Conservation (phyloP, 2,113 vertebrate species). For the Globicephala melas region DNA sequence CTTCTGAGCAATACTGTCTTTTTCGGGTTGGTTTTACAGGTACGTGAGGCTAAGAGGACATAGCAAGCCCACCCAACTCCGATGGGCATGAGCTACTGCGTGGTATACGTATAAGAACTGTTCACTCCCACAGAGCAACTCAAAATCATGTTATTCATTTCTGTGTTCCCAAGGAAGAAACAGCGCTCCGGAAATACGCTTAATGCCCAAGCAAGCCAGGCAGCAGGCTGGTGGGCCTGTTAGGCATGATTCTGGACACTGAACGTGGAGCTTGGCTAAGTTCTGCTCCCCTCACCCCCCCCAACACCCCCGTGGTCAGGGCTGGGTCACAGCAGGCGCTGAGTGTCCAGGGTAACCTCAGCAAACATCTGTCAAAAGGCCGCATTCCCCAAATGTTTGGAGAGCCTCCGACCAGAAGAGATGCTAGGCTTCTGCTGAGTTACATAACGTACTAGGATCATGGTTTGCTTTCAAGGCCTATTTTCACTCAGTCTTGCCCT, state of each 20-base stretch:
- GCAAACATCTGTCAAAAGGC: not conserved
- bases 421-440: not conserved
- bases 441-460: not conserved
- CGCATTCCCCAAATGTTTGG: not conserved
- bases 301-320: not conserved
- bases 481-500: not conserved
- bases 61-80: not conserved
- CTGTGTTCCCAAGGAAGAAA: not conserved
- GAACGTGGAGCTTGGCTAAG: not conserved
- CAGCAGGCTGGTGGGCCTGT: not conserved
- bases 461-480: not conserved
- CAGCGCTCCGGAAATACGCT: rapidly evolving
- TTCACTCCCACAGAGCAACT: not conserved
- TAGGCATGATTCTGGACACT: not conserved
- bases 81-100: not conserved
- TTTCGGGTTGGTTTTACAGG: not conserved
- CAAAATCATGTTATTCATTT: not conserved
- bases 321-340: rapidly evolving
- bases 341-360: not conserved
- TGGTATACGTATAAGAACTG: not conserved
- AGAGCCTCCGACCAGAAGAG: not conserved
- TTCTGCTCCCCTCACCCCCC: not conserved
- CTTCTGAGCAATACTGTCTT: not conserved
- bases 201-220: too few species aligned
- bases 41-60: not conserved